Percentiles rank a stretch among this genome's conserved stretches.
Conservation (phyloP, 2,888 invertebrate species). For the Dryocosmus kuriphilus region DNA sequence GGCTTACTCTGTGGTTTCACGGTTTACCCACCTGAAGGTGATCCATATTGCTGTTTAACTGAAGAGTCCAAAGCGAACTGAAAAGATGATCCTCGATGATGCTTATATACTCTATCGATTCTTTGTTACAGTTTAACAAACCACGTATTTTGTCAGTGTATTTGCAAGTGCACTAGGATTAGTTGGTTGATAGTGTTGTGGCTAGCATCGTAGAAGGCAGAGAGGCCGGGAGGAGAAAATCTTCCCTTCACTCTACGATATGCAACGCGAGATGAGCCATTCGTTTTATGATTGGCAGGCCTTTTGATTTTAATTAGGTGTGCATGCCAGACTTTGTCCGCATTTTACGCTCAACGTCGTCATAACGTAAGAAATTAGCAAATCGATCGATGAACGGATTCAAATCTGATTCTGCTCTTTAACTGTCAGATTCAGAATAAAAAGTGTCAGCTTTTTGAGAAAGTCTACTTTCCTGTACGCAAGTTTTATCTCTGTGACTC, state of each 20-base stretch:
- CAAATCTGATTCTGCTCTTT: neutral
- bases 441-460: neutral
- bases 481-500: neutral
- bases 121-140: conserved; percentile 75
- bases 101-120: conserved; percentile 73
- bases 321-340: conserved; percentile 63
- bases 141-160: conserved; percentile 63
- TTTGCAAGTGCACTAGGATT: conserved; percentile 65
- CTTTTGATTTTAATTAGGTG: conserved; percentile 72
- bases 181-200: conserved; percentile 35
- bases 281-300: conserved; percentile 62
- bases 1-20: conserved; percentile 12
- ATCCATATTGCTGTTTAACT: conserved; percentile 71
- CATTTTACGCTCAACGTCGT: neutral
- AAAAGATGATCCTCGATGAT: conserved; percentile 68
- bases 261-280: conserved; percentile 63
- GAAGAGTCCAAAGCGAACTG: conserved; percentile 71
- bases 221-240: conserved; percentile 66
- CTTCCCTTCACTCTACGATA: conserved; percentile 72
- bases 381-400: neutral
- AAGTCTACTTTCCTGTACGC: neutral
- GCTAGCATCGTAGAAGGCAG: conserved; percentile 57
- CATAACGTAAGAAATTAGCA: neutral
- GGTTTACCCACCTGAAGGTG: conserved; percentile 68
- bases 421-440: conserved; percentile 1